These are phyloP conservation scores for Cyrtonyx montezumae DNA, from an alignment of 2,113 vertebrate genomes.

Conservation along the genomic window DNA sequence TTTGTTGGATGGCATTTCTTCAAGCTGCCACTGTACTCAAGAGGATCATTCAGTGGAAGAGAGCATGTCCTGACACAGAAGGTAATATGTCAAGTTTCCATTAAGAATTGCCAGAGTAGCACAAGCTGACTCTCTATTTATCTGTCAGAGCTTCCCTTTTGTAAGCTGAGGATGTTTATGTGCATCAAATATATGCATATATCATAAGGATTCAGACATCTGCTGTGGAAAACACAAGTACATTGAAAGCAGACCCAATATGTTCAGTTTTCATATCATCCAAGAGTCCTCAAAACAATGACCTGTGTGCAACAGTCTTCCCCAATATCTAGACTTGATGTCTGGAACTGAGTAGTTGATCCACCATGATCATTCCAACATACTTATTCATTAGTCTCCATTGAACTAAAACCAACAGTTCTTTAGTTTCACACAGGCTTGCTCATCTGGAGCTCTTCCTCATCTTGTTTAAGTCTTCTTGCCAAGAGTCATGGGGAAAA, in stretches of 20 bases:
- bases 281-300: not conserved
- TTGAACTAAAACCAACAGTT: not conserved
- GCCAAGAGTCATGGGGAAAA: conserved; percentile 47
- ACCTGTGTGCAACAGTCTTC: not conserved
- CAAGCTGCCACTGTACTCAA: not conserved
- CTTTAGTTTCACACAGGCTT: not conserved
- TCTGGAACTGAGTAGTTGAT: not conserved
- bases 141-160: not conserved
- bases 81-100: not conserved
- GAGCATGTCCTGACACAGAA: not conserved
- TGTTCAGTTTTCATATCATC: not conserved
- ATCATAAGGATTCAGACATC: not conserved
- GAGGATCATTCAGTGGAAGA: not conserved
- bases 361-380: not conserved
- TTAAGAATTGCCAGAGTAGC: not conserved
- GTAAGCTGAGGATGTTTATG: not conserved
- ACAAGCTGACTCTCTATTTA: not conserved
- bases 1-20: not conserved
- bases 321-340: not conserved
- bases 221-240: not conserved
- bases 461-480: conserved; percentile 42
- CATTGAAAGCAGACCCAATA: not conserved
- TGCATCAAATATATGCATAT: not conserved
- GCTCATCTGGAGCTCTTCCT: conserved; percentile 24
- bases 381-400: not conserved